phyloP scores from a whole-genome alignment of 2,888 invertebrate genomes.

The Drosophila koepferae region DNA sequence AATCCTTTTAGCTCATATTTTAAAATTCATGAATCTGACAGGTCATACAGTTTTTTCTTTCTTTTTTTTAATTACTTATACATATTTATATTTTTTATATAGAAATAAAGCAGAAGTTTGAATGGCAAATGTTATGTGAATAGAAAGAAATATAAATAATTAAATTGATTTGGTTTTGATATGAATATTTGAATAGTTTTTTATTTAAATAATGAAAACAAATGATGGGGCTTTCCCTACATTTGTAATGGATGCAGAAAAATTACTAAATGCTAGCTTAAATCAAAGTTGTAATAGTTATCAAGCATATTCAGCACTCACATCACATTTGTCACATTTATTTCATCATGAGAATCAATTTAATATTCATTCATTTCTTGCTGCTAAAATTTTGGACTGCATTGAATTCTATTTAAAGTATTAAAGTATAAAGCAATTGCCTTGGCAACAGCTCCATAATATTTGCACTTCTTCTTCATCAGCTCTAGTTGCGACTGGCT shows the following conservation, averaged over 20 bases:
- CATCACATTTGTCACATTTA: not conserved
- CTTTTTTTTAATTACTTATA: not conserved
- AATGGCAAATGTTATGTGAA: not conserved
- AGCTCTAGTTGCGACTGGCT: constrained; percentile 12
- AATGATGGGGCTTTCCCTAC: too few species aligned
- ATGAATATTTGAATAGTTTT: not conserved
- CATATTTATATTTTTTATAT: too few species aligned
- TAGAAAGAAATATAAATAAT: not conserved
- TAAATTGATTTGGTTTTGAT: not conserved
- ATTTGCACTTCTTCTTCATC: not conserved
- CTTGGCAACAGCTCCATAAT: constrained; percentile 29
- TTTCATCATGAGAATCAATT: too few species aligned
- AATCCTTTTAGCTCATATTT: constrained; percentile 17
- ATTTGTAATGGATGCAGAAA: too few species aligned
- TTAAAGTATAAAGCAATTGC: not conserved
- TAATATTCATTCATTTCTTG: too few species aligned
- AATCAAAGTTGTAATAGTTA: too few species aligned
- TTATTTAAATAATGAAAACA: too few species aligned
- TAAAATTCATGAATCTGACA: constrained; percentile 4
- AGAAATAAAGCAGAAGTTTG: not conserved
- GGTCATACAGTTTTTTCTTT: not conserved
- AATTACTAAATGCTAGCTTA: too few species aligned
- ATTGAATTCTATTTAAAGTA: not conserved
- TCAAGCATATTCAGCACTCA: too few species aligned
- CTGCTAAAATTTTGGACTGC: not conserved